Evolutionary conservation across 2,888 invertebrate genomes (phyloP), one percentile per base, ranked within the genome.

Genomic region (Pseudeuparius sepicola): DNA sequence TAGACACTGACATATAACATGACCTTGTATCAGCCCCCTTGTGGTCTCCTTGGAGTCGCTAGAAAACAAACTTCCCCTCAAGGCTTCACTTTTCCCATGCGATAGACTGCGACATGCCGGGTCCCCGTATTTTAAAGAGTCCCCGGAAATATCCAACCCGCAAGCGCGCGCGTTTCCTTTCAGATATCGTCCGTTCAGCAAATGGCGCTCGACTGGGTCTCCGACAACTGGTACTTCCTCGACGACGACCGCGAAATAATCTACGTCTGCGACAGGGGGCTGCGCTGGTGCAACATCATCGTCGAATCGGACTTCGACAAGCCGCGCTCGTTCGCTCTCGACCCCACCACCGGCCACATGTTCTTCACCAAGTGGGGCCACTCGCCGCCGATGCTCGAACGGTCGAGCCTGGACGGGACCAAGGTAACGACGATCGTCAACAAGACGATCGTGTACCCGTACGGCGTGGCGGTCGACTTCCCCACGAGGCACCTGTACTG

Each of bases 201-300:
- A 56, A 67, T 89, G 51, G 77, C 78, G 4, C 60, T 79, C 44
- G 90, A 92, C 64, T 92, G 90, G 90, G 65, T 87, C 37, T 75
- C 83, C 10, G 74, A 75, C 49, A 87, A 87, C 66, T 88, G 87
- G 86, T 92, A 88, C 65, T 72, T 87, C 56, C 65, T 78, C 50
- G 85, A 56, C 37, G 51, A 55, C 30, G 49, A 55, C 30, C 44
- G 51, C 31, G 55, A 56, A 26, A 45, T 51, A 3, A 50, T 55
- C 13, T 39, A 53, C 6, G 43, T 52, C 1, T 56, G 54, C 34
- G 46, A 64, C 31, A 55, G 66, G 34, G 36, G 24, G 1, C 68
- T 84, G 56, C 57, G 57, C 31, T 64, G 70, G 52, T 89, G 89
- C 62, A 71, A 75, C 38, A 67, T 82, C 48, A 63, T 88, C 45